These are phyloP conservation scores for Collichthys lucidus DNA, from an alignment of 2,113 vertebrate species.

Conservation along the genomic window DNA sequence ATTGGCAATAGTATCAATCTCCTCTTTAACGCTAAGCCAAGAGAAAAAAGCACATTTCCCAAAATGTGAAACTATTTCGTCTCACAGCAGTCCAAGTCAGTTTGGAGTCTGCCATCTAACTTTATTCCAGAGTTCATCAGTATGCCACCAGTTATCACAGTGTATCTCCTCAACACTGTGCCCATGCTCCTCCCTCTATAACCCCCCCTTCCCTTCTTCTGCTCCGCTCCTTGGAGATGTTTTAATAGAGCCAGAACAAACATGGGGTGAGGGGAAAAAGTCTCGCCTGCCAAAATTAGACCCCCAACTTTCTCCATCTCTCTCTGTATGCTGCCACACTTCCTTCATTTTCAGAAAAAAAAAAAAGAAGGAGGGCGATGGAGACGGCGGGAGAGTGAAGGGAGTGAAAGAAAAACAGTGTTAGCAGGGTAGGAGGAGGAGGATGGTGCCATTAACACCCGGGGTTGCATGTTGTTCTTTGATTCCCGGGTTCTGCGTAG, in stretches of 20 bases:
- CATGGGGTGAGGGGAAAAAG: constrained; percentile 74
- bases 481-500: constrained; percentile 38
- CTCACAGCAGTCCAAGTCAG: neutral
- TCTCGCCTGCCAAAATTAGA: constrained; percentile 66
- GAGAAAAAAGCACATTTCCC: neutral
- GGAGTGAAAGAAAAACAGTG: constrained; percentile 75
- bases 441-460: constrained; percentile 68
- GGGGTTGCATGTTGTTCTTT: constrained; percentile 61
- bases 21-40: too few relatives aligned
- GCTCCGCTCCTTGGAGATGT: constrained; percentile 70
- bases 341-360: constrained; percentile 39
- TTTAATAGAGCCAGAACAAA: constrained; percentile 87
- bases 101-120: neutral
- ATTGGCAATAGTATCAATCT: too few relatives aligned
- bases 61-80: neutral
- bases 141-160: constrained; percentile 66
- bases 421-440: constrained; percentile 59
- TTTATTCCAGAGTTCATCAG: constrained; percentile 49
- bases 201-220: constrained; percentile 20
- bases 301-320: constrained; percentile 59
- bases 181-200: constrained; percentile 59
- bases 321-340: constrained; percentile 49
- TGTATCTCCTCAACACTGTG: constrained; percentile 34
- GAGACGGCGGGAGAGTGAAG: constrained; percentile 43
- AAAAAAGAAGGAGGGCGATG: constrained; percentile 18